A percentile compares a stretch with the other conserved stretches of the same genome.
Evolutionary conservation across 2,113 vertebrate species (phyloP).

Genomic region (Oreotrochilus melanogaster): DNA sequence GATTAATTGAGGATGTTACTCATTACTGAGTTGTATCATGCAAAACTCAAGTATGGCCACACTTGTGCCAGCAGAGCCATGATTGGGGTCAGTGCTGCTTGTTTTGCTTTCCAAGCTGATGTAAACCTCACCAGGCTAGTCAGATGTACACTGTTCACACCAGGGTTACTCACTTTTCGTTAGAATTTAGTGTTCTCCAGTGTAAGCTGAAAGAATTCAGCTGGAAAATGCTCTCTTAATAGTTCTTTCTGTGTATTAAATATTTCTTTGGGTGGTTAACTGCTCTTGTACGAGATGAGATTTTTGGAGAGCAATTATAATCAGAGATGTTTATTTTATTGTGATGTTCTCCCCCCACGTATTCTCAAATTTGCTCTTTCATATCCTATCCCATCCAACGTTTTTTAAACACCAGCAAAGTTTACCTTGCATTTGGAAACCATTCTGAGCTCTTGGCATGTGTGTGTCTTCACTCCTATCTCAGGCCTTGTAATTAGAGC

Average conservation of each 20-base stretch:
- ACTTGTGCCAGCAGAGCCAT: background rate
- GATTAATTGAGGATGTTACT: slow-evolving; percentile 45
- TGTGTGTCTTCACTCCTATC: background rate
- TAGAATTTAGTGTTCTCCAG: slow-evolving; percentile 25
- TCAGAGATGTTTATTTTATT: background rate
- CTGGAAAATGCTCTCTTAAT: slow-evolving; percentile 48
- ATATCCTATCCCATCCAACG: background rate
- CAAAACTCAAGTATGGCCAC: background rate
- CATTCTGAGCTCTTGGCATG: background rate
- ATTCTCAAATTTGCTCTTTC: background rate
- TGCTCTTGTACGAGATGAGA: background rate
- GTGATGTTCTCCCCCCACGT: background rate
- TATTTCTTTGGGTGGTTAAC: slow-evolving; percentile 31
- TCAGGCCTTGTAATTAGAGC: background rate
- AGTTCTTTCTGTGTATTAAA: slow-evolving; percentile 43
- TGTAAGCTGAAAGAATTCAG: slow-evolving; percentile 30
- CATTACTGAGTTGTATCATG: background rate
- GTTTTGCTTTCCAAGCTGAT: background rate
- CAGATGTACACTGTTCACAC: background rate
- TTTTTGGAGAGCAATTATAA: slow-evolving; percentile 23
- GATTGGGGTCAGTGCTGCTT: background rate
- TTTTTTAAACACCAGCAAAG: background rate
- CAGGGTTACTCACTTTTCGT: background rate
- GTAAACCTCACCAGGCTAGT: background rate
- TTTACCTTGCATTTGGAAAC: background rate